phyloP scores from a whole-genome alignment of 2,113 vertebrate genomes.

The Cinclus cinclus region DNA sequence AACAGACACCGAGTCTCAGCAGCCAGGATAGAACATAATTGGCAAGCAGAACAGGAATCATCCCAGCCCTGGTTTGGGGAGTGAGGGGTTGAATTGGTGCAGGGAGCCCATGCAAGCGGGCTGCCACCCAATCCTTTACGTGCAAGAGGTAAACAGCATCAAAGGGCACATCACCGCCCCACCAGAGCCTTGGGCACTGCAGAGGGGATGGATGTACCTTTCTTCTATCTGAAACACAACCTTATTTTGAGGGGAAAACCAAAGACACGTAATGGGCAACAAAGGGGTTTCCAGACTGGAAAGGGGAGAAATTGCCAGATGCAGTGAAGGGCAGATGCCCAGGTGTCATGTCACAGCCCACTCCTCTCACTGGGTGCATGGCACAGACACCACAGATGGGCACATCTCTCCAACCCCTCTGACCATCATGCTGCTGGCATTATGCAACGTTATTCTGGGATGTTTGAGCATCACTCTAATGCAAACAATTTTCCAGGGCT shows the following conservation, averaged over 20 bases:
- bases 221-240: neutral
- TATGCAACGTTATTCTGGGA: neutral
- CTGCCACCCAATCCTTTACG: neutral
- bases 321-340: neutral
- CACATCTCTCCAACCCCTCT: neutral
- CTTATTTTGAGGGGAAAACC: neutral
- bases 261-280: neutral
- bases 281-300: neutral
- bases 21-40: neutral
- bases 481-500: neutral
- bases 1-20: neutral
- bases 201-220: neutral
- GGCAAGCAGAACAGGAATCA: neutral
- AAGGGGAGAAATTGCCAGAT: neutral
- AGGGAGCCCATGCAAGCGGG: fast-evolving
- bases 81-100: neutral
- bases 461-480: neutral
- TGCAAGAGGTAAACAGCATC: neutral
- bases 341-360: neutral
- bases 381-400: neutral
- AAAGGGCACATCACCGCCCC: neutral
- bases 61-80: neutral
- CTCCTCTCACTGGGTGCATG: neutral
- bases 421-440: neutral
- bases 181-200: neutral